phyloP scores from a whole-genome alignment of 2,113 vertebrate genomes.

The Callospermophilus lateralis region DNA sequence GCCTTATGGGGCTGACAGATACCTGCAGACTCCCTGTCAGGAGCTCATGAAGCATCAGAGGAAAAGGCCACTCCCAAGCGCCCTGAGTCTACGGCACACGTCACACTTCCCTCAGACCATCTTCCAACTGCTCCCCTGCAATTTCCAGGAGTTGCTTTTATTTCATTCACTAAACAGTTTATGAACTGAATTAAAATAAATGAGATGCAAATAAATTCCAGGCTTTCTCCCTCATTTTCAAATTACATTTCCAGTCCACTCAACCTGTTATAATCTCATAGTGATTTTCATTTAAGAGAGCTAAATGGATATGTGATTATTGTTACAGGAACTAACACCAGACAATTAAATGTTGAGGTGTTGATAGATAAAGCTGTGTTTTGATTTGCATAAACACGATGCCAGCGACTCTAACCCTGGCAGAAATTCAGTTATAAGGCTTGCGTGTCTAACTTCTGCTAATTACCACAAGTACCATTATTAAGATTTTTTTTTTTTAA shows the following conservation, averaged over 20 bases:
- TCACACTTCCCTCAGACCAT: slow-evolving; percentile 5
- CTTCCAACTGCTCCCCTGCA: slow-evolving; percentile 57
- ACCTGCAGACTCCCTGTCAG: neutral
- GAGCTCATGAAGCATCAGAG: neutral
- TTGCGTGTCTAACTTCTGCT: slow-evolving; percentile 87
- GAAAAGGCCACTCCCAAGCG: neutral
- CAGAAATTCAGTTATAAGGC: slow-evolving; percentile 87
- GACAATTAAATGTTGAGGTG: slow-evolving; percentile 93
- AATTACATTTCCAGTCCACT: slow-evolving; percentile 93
- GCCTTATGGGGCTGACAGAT: neutral
- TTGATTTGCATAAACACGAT: slow-evolving; percentile 91
- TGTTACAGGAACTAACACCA: slow-evolving; percentile 92
- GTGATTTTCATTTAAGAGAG: slow-evolving; percentile 93
- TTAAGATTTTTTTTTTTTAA: slow-evolving; percentile 86
- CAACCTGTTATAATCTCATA: slow-evolving; percentile 92
- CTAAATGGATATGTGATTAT: slow-evolving; percentile 92
- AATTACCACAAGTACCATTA: slow-evolving; percentile 88
- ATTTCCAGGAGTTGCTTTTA: slow-evolving; percentile 63
- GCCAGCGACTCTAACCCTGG: slow-evolving; percentile 88
- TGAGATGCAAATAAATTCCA: slow-evolving; percentile 91
- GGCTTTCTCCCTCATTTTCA: slow-evolving; percentile 89
- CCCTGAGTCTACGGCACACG: accelerated
- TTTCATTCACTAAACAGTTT: slow-evolving; percentile 84
- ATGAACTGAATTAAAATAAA: slow-evolving; percentile 87
- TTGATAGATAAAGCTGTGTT: slow-evolving; percentile 91